Base-by-base conservation (phyloP, 2,113 vertebrate species). In the Sterrhoptilus dennistouni region DNA sequence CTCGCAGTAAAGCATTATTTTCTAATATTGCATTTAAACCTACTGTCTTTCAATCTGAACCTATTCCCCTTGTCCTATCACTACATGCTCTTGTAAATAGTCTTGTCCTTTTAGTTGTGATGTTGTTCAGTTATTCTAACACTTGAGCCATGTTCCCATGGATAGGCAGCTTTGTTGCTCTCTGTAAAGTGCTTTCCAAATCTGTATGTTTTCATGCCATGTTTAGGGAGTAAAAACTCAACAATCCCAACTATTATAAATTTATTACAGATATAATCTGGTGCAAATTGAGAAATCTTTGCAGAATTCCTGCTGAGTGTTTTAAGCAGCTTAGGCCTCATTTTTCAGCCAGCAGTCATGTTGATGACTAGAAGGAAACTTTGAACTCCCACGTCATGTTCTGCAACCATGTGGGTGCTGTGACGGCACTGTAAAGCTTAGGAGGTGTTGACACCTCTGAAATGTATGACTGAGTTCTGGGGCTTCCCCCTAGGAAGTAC, bases 241-340 rank as follows among this genome's bases (percentile, higher is more conserved):
- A 27, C 4, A 42, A 50, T 9, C 8, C 6, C 27, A 24, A 1
- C 8, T 61, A 0, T 45, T 70, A 22, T 6, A 12, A 60, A 0
- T 44, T 49, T 69, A 15, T 54, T 75, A 12, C 24, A 71, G 14
- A 6, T 59, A 23, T 0, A 63, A 12, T 27, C 21, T 29, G 23
- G 6, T 45, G 16, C 21, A 28, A 44, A 47, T 25, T 54, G 45
- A 60, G 65, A 56, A 52, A 11, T 52, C 15, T 29, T 28, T 60
- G 27, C 28, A 40, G 35, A 68, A 28, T 68, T 57, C 14, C 20
- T 71, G 27, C 52, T 25, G 57, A 38, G 19, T 29, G 35, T 47
- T 66, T 38, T 33, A 40, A 22, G 45, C 28, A 36, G 27, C 17
- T 38, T 5, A 27, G 82, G 78, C 54, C 6, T 25, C 8, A 3